phyloP scores from a whole-genome alignment of 2,888 invertebrate genomes.

The Nymphalis c-album region DNA sequence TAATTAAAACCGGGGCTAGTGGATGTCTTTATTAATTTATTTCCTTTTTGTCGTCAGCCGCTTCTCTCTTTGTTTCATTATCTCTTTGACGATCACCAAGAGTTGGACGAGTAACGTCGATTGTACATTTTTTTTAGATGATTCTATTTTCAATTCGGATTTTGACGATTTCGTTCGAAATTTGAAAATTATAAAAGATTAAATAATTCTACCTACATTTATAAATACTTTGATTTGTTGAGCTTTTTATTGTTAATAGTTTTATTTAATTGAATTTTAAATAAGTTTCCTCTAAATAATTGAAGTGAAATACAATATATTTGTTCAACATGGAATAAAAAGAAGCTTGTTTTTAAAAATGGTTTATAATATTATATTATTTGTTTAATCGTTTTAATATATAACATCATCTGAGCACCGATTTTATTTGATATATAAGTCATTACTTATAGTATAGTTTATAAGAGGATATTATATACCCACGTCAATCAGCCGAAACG shows the following conservation, averaged over 20 bases:
- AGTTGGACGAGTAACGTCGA: neutral
- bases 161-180: neutral
- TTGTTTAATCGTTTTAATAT: too few relatives aligned
- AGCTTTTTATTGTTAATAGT: too few relatives aligned
- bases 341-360: too few relatives aligned
- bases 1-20: constrained; percentile 32
- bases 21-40: constrained; percentile 37
- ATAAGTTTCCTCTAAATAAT: too few relatives aligned
- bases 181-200: too few relatives aligned
- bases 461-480: constrained; percentile 24
- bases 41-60: constrained; percentile 29
- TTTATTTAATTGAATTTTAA: too few relatives aligned
- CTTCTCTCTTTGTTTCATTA: constrained; percentile 29
- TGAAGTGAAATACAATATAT: neutral
- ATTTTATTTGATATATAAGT: neutral
- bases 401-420: too few relatives aligned
- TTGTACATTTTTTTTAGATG: neutral
- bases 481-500: constrained; percentile 32
- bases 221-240: too few relatives aligned
- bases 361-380: too few relatives aligned
- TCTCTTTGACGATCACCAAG: constrained; percentile 25
- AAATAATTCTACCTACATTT: too few relatives aligned
- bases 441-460: neutral
- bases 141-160: neutral
- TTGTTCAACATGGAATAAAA: too few relatives aligned